A percentile compares a stretch with the other conserved stretches of the same genome.
Conservation (phyloP, 2,113 vertebrate species). For the Craseonycteris thonglongyai region DNA sequence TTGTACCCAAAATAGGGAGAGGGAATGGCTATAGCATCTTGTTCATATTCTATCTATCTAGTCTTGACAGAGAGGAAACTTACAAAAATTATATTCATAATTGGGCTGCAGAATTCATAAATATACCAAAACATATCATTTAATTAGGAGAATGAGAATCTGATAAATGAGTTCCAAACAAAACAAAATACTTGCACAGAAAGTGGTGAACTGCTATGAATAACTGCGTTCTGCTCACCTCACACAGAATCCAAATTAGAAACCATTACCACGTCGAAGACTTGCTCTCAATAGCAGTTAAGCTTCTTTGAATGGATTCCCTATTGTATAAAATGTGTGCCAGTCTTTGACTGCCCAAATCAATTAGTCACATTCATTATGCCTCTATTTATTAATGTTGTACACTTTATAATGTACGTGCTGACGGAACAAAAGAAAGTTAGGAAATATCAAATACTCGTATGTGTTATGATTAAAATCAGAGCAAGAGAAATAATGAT, state of each 20-base stretch:
- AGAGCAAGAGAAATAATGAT: conserved; percentile 77
- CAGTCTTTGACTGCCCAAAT: conserved; percentile 86
- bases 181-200: background rate
- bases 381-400: conserved; percentile 87
- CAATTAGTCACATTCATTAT: conserved; percentile 89
- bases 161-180: background rate
- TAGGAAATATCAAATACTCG: conserved; percentile 82
- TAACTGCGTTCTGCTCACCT: conserved; percentile 72
- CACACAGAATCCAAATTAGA: conserved; percentile 81
- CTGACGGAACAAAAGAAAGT: conserved; percentile 82
- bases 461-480: conserved; percentile 79
- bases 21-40: background rate
- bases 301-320: conserved; percentile 84
- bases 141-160: background rate
- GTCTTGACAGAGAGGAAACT: background rate
- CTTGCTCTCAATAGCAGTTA: conserved; percentile 83
- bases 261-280: conserved; percentile 80
- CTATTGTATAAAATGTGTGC: conserved; percentile 85
- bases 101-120: background rate
- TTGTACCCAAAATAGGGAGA: background rate
- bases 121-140: background rate
- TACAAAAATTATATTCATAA: background rate
- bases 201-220: background rate
- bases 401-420: conserved; percentile 79
- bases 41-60: background rate